Evolutionary conservation across 2,888 invertebrate species (phyloP).

Genomic region (Drosophila mercatorum): DNA sequence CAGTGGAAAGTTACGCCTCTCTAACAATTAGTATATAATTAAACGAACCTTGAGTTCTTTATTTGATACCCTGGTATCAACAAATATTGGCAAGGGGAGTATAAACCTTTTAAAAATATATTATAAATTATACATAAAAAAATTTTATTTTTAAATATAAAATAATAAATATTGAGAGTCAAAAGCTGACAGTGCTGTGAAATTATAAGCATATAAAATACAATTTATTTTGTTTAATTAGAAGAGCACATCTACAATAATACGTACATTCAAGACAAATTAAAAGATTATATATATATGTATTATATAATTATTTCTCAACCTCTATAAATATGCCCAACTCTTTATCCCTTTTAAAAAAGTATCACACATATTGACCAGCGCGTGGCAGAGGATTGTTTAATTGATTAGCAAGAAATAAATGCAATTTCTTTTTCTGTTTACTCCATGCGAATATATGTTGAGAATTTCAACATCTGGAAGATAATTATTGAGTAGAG

Average conservation of each 20-base stretch:
- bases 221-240: background rate
- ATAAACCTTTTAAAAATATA: background rate
- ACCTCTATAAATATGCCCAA: too few species aligned
- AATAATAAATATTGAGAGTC: background rate
- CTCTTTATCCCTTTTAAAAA: background rate
- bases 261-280: background rate
- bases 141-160: background rate
- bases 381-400: constrained; percentile 3
- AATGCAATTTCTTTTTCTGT: background rate
- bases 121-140: too few species aligned
- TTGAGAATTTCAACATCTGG: constrained; percentile 41
- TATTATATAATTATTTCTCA: background rate
- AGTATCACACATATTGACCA: background rate
- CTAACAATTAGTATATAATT: constrained; percentile 7
- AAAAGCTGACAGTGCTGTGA: background rate
- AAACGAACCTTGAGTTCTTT: constrained; percentile 1
- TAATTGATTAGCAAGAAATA: background rate
- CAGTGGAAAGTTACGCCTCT: constrained; percentile 3
- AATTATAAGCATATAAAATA: background rate
- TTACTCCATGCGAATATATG: background rate
- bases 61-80: constrained; percentile 1
- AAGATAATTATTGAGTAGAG: constrained; percentile 9
- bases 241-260: background rate
- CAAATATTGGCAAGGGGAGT: background rate
- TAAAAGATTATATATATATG: background rate